These are phyloP conservation scores for Vanessa cardui DNA, from an alignment of 2,888 invertebrate species.

Conservation along the genomic window DNA sequence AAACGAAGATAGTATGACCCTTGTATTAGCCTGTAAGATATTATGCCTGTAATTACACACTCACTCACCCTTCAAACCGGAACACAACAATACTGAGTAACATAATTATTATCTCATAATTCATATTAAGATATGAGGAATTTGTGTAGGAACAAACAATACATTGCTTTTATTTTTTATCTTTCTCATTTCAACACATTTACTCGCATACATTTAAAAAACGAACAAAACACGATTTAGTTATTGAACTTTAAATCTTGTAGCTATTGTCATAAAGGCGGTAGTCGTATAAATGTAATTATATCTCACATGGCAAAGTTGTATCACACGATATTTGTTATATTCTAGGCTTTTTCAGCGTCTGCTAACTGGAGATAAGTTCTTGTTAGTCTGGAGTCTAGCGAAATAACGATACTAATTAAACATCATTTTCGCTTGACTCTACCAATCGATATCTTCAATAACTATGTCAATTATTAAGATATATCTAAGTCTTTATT, in stretches of 20 bases:
- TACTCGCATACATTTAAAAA: background rate
- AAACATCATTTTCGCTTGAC: constrained; percentile 61
- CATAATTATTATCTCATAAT: too few relatives aligned
- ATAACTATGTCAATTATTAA: constrained; percentile 53
- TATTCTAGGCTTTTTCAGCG: constrained; percentile 43
- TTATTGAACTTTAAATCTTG: background rate
- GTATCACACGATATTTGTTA: constrained; percentile 34
- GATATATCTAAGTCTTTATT: background rate
- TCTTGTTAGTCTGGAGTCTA: constrained; percentile 45
- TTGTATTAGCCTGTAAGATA: too few relatives aligned
- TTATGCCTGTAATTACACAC: too few relatives aligned
- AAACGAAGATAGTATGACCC: too few relatives aligned
- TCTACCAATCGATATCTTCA: constrained; percentile 62
- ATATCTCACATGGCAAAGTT: constrained; percentile 15
- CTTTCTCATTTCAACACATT: background rate
- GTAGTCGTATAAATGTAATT: background rate
- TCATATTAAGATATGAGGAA: too few relatives aligned
- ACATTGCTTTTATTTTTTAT: too few relatives aligned
- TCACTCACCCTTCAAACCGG: too few relatives aligned
- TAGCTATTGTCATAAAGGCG: background rate
- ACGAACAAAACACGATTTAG: background rate
- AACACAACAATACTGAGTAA: too few relatives aligned
- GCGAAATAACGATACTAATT: constrained; percentile 68
- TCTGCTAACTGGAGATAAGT: constrained; percentile 42
- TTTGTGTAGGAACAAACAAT: too few relatives aligned